Evolutionary conservation across 1,140 invertebrate species (phyloP), one percentile per base, ranked within the genome.

Genomic region (Hypothenemus hampei): DNA sequence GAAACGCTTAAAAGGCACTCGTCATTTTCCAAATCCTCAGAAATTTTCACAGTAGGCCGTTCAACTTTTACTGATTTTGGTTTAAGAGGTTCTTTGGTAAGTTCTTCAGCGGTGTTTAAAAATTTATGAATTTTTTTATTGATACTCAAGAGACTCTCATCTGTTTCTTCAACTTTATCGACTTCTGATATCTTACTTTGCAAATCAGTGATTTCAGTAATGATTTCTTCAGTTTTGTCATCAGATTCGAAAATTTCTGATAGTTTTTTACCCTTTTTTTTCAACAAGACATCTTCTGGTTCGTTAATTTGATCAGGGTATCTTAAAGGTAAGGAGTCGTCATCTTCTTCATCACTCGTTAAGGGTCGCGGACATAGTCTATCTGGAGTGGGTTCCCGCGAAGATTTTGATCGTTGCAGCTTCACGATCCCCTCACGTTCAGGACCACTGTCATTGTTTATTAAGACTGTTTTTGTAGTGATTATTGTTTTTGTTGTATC

Each of bases 261-360:
- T 68, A 55, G 70, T 63, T 72, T 78, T 68, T 69, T 75, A 64
- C 44, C 75, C 74, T 51, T 73, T 64, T 61, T 73, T 61, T 13
- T 59, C 31, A 50, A 60, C 59, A 16, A 69, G 46, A 78, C 77
- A 64, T 86, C 83, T 49, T 86, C 84, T 10, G 84, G 84, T 74
- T 86, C 84, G 65, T 75, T 79, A 2, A 86, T 77, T 58, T 79
- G 75, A 68, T 87, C 83, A 3, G 84, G 84, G 66, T 82, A 84
- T 54, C 84, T 74, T 8, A 81, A 29, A 10, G 48, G 55, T n/a
- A 81, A 44, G 74, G 77, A 23, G 77, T 79, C n/a, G 71, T 82
- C 79, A 37, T 82, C 79, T 40, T 81, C 74, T 49, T 75, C 71
- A 13, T 67, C 64, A 20, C 75, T 74, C 20, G 74, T 73, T 36